Percentiles rank a stretch among this genome's conserved stretches.
These are phyloP conservation scores for Erpornis zantholeuca DNA, from an alignment of 2,113 vertebrate genomes.

Conservation along the genomic window DNA sequence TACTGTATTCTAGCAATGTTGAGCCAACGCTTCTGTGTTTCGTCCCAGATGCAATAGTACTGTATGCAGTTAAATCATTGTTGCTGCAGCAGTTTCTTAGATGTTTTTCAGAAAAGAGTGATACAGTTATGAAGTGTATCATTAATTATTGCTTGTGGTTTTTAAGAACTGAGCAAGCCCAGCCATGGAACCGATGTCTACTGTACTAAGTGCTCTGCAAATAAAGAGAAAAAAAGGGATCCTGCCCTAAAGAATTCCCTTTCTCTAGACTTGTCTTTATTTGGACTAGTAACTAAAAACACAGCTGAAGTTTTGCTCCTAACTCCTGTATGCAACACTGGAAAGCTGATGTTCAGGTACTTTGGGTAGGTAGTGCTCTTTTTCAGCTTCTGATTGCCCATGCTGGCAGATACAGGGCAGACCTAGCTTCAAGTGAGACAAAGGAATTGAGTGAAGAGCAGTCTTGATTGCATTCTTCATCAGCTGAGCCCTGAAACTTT, in stretches of 20 bases:
- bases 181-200: not conserved
- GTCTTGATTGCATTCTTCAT: not conserved
- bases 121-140: not conserved
- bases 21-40: not conserved
- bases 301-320: not conserved
- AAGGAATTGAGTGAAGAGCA: not conserved
- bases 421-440: not conserved
- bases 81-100: not conserved
- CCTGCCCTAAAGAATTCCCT: not conserved
- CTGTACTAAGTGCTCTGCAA: not conserved
- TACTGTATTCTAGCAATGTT: not conserved
- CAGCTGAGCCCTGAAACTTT: not conserved
- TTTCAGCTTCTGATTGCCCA: not conserved
- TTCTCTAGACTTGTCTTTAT: not conserved
- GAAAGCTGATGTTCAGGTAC: fast-evolving
- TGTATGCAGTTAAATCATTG: not conserved
- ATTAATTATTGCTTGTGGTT: not conserved
- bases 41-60: not conserved
- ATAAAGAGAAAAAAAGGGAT: not conserved
- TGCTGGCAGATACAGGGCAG: not conserved
- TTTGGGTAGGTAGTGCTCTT: not conserved
- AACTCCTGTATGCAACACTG: not conserved
- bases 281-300: not conserved
- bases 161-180: not conserved
- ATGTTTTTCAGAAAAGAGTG: not conserved